Evolutionary conservation across 1,140 invertebrate species (phyloP).

Genomic region (Meteorus sp.): DNA sequence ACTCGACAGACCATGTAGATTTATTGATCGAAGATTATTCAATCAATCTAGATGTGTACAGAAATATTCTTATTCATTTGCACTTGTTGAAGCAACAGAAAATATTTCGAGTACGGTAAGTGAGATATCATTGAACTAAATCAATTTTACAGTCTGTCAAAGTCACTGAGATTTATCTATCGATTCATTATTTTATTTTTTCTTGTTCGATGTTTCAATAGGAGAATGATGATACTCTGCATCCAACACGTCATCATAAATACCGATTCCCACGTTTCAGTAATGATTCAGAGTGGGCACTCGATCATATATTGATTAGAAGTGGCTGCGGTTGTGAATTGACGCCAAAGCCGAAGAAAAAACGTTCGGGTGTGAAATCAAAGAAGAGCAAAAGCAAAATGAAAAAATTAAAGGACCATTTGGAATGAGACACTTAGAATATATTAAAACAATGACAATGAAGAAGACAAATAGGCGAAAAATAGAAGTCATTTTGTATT

Average conservation of each 20-base stretch:
- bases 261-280: slow-evolving; percentile 59
- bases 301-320: slow-evolving; percentile 81
- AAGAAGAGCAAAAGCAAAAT: slow-evolving; percentile 47
- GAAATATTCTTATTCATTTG: slow-evolving; percentile 83
- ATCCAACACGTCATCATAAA: slow-evolving; percentile 51
- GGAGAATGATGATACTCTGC: slow-evolving; percentile 46
- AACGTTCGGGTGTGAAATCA: slow-evolving; percentile 41
- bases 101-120: slow-evolving; percentile 2
- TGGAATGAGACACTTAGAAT: slow-evolving; percentile 1
- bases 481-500: too few species aligned
- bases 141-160: not conserved
- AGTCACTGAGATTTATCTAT: too few species aligned
- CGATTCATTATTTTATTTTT: too few species aligned
- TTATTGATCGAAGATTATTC: slow-evolving; percentile 70
- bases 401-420: slow-evolving; percentile 30
- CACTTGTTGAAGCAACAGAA: slow-evolving; percentile 64
- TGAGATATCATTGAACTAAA: slow-evolving; percentile 18
- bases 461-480: too few species aligned
- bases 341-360: slow-evolving; percentile 55
- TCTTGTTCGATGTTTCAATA: too few species aligned
- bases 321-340: slow-evolving; percentile 83
- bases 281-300: slow-evolving; percentile 63
- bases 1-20: slow-evolving; percentile 73
- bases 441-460: too few species aligned
- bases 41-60: slow-evolving; percentile 78